A percentile compares a stretch with the other conserved stretches of the same genome.
phyloP scores from a whole-genome alignment of 2,797 vertebrate genomes.

The Sardinella longiceps region DNA sequence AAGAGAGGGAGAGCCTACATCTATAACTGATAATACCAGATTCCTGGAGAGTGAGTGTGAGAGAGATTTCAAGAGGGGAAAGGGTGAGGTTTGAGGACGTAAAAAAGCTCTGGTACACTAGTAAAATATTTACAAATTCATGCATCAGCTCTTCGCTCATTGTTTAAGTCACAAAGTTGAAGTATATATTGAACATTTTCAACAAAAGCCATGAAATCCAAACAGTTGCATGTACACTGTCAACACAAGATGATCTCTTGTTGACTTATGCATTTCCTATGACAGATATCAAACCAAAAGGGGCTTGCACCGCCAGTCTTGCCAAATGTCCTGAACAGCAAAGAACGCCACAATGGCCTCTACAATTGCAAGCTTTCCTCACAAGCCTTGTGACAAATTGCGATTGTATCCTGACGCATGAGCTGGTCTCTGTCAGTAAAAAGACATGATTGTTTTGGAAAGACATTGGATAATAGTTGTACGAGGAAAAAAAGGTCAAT shows the following conservation, averaged over 20 bases:
- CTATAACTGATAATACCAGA: neutral
- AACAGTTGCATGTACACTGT: neutral
- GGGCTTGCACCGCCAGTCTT: neutral
- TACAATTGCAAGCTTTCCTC: neutral
- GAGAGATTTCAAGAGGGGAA: neutral
- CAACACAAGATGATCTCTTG: conserved; percentile 12
- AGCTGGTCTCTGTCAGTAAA: conserved; percentile 38
- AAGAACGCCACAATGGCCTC: neutral
- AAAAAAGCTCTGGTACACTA: neutral
- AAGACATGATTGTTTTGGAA: conserved; percentile 43
- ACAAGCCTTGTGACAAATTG: conserved; percentile 20
- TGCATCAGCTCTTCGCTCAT: neutral
- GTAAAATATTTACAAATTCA: conserved; percentile 15
- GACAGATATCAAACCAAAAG: neutral
- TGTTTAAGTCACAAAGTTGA: conserved; percentile 6
- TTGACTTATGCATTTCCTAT: neutral
- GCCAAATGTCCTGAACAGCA: conserved; percentile 10
- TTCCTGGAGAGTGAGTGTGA: neutral
- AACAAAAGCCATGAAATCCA: conserved; percentile 9
- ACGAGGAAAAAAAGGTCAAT: conserved; percentile 31
- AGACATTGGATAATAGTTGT: conserved; percentile 39
- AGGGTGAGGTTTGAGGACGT: neutral
- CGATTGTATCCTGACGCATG: conserved; percentile 21
- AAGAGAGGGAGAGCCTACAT: too few species aligned
- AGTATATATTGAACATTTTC: conserved; percentile 14